Base-by-base conservation (phyloP, 1,140 invertebrate species). In the Anoplolepis gracilipes region DNA sequence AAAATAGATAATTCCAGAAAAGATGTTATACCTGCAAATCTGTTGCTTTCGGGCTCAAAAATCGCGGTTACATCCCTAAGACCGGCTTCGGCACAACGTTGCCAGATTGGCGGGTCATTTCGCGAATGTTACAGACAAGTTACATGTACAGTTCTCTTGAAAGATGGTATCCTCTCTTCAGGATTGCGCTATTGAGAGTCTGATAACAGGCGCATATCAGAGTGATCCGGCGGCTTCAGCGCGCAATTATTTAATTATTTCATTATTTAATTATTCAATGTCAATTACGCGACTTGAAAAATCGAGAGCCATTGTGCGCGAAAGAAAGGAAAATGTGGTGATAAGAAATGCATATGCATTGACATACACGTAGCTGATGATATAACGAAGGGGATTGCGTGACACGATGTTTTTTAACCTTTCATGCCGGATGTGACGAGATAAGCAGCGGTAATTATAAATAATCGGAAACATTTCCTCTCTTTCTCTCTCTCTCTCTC, bases 91-190 rank as follows among this genome's bases (percentile, higher is more conserved):
- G 91, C 92, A 36, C 76, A 92, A 90, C 91, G 94, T 94, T 94
- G 94, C 94, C 94, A 94, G 92, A 93, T 94, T 92, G 91, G 87
- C 87, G 39, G 36, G 42, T 36, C 13, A 30, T 28, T 11, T 33
- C 42, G 82, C 73, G 76, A 70, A 86, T 89, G 57, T n/a, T n/a
- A n/a, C n/a, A n/a, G n/a, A n/a, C 88, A 67, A 64, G 65, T 86
- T 88, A 77, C 77, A 65, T 59, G 59, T 62, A 57, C 61, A 62
- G 61, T 78, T 25, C 79, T 46, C 30, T 30, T 19, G 46, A 49
- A 49, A 87, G 55, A 59, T 85, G 75, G 75, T 67, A 69, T 55
- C 59, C 72, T 86, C 57, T 78, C 72, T 59, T 78, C 75, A 64
- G 22, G 19, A 5, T 77, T 61, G 42, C 28, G 59, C 42, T 76